Conservation (phyloP, 2,888 invertebrate genomes). For the Clitarchus hookeri region DNA sequence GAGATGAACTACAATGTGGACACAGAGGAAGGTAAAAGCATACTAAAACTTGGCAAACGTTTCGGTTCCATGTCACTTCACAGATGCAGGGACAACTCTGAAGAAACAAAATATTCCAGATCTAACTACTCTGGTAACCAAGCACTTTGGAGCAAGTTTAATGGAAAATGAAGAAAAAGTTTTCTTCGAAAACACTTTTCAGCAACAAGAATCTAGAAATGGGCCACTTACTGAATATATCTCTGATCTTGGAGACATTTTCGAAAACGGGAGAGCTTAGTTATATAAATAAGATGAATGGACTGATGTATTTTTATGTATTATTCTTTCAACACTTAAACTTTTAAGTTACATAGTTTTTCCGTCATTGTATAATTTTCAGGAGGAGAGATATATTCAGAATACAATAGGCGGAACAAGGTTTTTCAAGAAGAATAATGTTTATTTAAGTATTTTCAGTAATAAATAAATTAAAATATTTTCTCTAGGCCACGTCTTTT, state of each 20-base stretch:
- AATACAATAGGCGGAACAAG: too few relatives aligned
- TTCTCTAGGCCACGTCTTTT: not conserved
- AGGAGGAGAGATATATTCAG: too few relatives aligned
- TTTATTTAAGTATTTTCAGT: not conserved
- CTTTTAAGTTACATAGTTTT: not conserved
- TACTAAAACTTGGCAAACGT: not conserved
- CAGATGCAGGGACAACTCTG: not conserved
- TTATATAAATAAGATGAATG: not conserved
- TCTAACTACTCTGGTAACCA: too few relatives aligned
- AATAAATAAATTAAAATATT: not conserved
- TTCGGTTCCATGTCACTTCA: conserved; percentile 3
- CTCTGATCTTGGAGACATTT: not conserved
- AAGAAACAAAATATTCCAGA: not conserved
- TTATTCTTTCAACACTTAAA: not conserved
- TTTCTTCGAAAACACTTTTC: too few relatives aligned
- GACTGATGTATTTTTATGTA: not conserved
- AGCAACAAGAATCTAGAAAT: not conserved
- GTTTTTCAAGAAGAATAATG: too few relatives aligned
- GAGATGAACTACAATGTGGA: conserved; percentile 18
- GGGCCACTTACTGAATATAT: not conserved
- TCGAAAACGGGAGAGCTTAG: not conserved
- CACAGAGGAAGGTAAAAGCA: conserved; percentile 19
- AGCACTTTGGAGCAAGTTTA: too few relatives aligned
- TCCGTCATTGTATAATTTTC: not conserved
- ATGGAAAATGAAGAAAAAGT: too few relatives aligned